Percentiles rank a stretch among this genome's conserved stretches.
Evolutionary conservation across 2,113 vertebrate genomes (phyloP).

Genomic region (Zootoca vivipara): DNA sequence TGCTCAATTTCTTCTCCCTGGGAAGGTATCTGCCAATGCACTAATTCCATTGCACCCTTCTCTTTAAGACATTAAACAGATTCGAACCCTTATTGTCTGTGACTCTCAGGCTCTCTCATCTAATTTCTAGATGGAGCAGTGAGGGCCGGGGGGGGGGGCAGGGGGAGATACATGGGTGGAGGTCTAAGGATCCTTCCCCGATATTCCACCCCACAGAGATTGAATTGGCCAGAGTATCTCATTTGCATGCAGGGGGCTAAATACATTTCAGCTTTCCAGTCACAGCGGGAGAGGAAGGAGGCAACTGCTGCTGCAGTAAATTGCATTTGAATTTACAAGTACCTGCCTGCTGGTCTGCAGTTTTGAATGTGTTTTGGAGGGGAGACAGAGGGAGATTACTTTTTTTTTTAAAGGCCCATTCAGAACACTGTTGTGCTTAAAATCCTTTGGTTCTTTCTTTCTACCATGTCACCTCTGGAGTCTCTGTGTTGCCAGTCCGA

Average conservation of each 20-base stretch:
- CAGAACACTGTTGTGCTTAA: not conserved
- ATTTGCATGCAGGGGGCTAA: slow-evolving; percentile 31
- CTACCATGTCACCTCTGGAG: not conserved
- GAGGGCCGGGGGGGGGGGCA: not conserved
- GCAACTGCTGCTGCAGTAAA: slow-evolving; percentile 16
- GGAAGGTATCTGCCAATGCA: slow-evolving; percentile 24
- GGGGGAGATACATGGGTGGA: not conserved
- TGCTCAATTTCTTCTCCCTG: slow-evolving; percentile 16
- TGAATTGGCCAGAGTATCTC: slow-evolving; percentile 28
- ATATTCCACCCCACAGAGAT: slow-evolving; percentile 7
- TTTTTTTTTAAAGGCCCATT: not conserved
- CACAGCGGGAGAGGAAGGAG: slow-evolving; percentile 30
- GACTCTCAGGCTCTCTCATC: not conserved
- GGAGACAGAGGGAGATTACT: not conserved
- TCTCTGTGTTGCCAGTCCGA: not conserved
- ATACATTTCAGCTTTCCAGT: slow-evolving; percentile 25
- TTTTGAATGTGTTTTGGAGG: slow-evolving; percentile 11
- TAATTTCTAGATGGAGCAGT: not conserved
- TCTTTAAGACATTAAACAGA: slow-evolving; percentile 3
- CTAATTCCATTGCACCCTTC: slow-evolving; percentile 18
- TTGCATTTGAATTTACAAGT: slow-evolving; percentile 42
- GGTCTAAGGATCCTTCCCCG: not conserved
- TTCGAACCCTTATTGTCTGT: not conserved
- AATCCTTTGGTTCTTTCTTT: not conserved
- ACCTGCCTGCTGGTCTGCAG: slow-evolving; percentile 4